Percentiles rank a stretch among this genome's conserved stretches.
These are phyloP conservation scores for Craseonycteris thonglongyai DNA, from an alignment of 2,113 vertebrate species.

Conservation along the genomic window DNA sequence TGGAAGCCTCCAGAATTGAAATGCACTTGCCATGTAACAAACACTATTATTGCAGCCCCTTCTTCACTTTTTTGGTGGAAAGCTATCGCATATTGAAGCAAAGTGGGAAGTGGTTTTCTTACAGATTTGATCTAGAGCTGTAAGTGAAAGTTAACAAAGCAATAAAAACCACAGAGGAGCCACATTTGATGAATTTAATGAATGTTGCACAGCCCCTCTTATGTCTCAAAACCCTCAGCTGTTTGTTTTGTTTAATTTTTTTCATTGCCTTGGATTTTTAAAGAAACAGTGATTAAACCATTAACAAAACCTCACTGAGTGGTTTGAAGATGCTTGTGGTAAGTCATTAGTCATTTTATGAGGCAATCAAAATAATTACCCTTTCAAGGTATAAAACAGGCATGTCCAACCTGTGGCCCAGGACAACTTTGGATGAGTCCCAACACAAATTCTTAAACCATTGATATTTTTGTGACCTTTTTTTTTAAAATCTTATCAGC, in stretches of 20 bases:
- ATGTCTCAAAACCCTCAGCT: not conserved
- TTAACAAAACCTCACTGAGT: not conserved
- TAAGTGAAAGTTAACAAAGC: not conserved
- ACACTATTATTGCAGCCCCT: not conserved
- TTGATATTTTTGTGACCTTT: no score
- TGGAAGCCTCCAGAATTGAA: not conserved
- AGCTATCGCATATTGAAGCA: not conserved
- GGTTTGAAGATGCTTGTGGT: not conserved
- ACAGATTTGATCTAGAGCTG: not conserved
- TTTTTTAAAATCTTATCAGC: no score
- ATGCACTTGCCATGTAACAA: not conserved
- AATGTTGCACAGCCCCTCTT: not conserved
- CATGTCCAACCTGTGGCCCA: no score
- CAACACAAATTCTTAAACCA: no score
- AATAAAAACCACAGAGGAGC: not conserved
- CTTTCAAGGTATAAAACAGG: not conserved
- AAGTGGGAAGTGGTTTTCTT: not conserved
- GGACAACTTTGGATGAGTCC: no score
- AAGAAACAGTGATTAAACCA: not conserved
- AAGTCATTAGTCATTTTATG: not conserved
- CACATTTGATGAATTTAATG: not conserved
- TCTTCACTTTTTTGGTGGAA: not conserved
- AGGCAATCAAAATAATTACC: constrained; percentile 14
- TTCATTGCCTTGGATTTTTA: not conserved
- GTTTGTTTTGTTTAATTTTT: constrained; percentile 15